Evolutionary conservation across 30 jellyfish, hydroid and myxozoan species (phyloP).

Genomic region (Mastigias papua): DNA sequence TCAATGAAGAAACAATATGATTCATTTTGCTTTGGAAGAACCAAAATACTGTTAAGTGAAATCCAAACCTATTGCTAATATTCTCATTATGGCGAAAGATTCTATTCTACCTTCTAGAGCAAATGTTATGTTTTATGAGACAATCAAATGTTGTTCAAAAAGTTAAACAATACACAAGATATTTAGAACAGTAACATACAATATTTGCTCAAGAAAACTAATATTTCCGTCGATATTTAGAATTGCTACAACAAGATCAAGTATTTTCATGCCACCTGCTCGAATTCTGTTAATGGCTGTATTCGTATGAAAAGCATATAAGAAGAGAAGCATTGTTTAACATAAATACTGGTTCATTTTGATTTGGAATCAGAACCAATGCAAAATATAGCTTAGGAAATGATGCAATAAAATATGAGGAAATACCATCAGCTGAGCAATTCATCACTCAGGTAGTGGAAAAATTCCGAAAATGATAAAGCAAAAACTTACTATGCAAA

Average conservation of each 20-base stretch:
- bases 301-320: neutral
- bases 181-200: too few relatives aligned
- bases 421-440: too few relatives aligned
- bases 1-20: neutral
- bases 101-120: neutral
- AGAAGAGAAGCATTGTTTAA: neutral
- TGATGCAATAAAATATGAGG: too few relatives aligned
- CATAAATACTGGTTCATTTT: neutral
- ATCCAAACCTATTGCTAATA: neutral
- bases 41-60: neutral
- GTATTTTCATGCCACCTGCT: neutral
- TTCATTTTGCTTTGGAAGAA: neutral
- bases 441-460: too few relatives aligned
- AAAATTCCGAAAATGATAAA: neutral
- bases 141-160: neutral
- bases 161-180: neutral
- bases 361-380: too few relatives aligned
- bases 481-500: conserved; percentile 93
- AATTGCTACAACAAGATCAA: neutral
- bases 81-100: neutral
- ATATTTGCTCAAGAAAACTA: neutral
- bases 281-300: neutral
- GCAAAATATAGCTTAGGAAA: too few relatives aligned
- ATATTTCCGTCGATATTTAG: neutral
- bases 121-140: neutral